Evolutionary conservation across 1,140 invertebrate genomes (phyloP), one percentile per base, ranked within the genome.

Genomic region (Brachionus rotundiformis): DNA sequence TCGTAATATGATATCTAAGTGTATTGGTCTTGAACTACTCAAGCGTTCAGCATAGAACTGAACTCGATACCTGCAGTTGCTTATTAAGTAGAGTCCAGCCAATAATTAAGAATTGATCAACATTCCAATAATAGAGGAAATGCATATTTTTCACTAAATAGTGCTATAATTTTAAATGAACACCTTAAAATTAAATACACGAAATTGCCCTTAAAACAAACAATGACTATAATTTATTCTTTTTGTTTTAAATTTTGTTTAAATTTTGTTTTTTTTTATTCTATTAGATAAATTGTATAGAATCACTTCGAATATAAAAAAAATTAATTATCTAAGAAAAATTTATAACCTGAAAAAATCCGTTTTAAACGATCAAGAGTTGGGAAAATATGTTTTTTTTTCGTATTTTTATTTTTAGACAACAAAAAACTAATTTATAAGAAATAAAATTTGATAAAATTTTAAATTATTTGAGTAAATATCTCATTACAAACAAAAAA

Each of bases 1-100:
- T 54, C 47, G 47, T 54, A 54, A 54, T 54, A 54, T 54, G 47
- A 54, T 54, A 54, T 8, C 47, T 54, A 54, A 54, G 47, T 54
- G 7, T 54, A 54, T 19, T 54, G 23, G 47, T 54, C 47, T 19
- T 54, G 47, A 54, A 54, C 47, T 19, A 54, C 47, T 54, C 47
- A 19, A 8, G 47, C 47, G 19, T 23, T 19, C 8, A 54, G 23
- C 47, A 54, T 54, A 16, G 47, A 54, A 23, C 7, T 16, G 2
- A 54, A 19, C 13, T 39, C 36, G 36, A 39, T 39, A 39, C 47
- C 16, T 16, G 19, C 19, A 54, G 47, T 54, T 54, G 47, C 47
- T 54, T 54, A 54, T 54, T 54, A 19, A 54, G 47, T 4, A 19
- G 47, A 54, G 19, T 19, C 47, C 23, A 54, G n/a, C 19, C 19